Evolutionary conservation across 1,140 invertebrate species (phyloP).

Genomic region (Panagrolaimus sp.): DNA sequence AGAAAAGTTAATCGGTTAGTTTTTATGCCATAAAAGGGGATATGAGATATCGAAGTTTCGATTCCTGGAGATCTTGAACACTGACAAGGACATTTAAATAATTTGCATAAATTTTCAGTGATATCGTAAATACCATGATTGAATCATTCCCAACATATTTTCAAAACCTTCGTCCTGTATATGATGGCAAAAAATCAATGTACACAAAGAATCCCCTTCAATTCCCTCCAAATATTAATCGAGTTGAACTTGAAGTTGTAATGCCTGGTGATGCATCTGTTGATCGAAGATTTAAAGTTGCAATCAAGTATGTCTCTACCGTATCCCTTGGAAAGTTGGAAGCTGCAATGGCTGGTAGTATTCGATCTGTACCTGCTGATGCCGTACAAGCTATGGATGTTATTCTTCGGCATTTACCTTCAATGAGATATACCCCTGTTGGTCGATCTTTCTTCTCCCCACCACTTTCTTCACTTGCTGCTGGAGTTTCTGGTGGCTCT

Average conservation of each 20-base stretch:
- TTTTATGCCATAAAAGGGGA: too few relatives aligned
- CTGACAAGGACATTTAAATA: too few relatives aligned
- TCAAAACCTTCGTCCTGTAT: slow-evolving; percentile 92
- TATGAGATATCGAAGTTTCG: too few relatives aligned
- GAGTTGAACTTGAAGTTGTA: slow-evolving; percentile 87
- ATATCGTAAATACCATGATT: slow-evolving; percentile 99
- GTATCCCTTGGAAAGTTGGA: slow-evolving; percentile 69
- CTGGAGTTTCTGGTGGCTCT: slow-evolving; percentile 20
- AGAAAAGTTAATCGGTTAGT: slow-evolving; percentile 80
- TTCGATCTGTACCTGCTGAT: slow-evolving; percentile 93
- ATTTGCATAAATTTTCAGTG: slow-evolving; percentile 65
- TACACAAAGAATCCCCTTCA: slow-evolving; percentile 94
- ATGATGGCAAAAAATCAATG: slow-evolving; percentile 96
- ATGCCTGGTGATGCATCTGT: slow-evolving; percentile 90
- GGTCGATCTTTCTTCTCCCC: slow-evolving; percentile 97
- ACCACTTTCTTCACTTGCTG: slow-evolving; percentile 63
- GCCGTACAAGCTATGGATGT: slow-evolving; percentile 94
- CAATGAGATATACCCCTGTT: slow-evolving; percentile 80
- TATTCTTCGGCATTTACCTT: slow-evolving; percentile 97
- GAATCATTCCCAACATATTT: slow-evolving; percentile 95
- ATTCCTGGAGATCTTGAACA: too few relatives aligned
- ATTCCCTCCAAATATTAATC: slow-evolving; percentile 64
- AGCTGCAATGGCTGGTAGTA: slow-evolving; percentile 92
- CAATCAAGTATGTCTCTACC: slow-evolving; percentile 93
- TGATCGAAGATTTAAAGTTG: slow-evolving; percentile 95